phyloP scores from a whole-genome alignment of 2,113 vertebrate genomes.

The Cranoglanis bouderius region DNA sequence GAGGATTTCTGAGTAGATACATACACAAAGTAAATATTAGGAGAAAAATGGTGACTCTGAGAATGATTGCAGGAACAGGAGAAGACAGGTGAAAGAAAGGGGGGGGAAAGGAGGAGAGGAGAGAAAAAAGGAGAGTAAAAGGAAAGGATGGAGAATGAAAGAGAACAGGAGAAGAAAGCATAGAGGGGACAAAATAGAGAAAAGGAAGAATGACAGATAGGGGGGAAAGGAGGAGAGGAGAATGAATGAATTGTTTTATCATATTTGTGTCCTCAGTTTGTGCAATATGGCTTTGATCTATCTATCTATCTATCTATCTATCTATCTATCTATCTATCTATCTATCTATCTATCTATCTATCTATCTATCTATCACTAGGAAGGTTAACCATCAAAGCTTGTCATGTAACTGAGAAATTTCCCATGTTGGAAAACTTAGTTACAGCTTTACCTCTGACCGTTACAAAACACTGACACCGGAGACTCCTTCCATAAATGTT shows the following conservation, averaged over 20 bases:
- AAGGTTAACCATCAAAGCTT: not conserved
- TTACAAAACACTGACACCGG: too few relatives aligned
- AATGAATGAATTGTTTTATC: too few relatives aligned
- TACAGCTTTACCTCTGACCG: too few relatives aligned
- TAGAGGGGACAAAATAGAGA: not conserved
- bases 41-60: too few relatives aligned
- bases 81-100: not conserved
- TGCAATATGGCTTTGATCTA: too few relatives aligned
- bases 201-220: not conserved
- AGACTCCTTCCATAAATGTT: too few relatives aligned
- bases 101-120: too few relatives aligned
- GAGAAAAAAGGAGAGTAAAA: not conserved
- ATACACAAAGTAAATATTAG: not conserved
- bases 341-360: too few relatives aligned
- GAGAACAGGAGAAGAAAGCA: too few relatives aligned
- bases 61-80: not conserved
- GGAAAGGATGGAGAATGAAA: not conserved
- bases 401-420: too few relatives aligned
- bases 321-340: not conserved
- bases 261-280: too few relatives aligned
- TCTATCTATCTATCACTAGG: not conserved
- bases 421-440: too few relatives aligned
- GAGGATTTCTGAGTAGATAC: not conserved
- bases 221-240: not conserved
- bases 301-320: not conserved